These are phyloP conservation scores for Asteroscopus sphinx DNA, from an alignment of 2,888 invertebrate genomes.

Conservation along the genomic window DNA sequence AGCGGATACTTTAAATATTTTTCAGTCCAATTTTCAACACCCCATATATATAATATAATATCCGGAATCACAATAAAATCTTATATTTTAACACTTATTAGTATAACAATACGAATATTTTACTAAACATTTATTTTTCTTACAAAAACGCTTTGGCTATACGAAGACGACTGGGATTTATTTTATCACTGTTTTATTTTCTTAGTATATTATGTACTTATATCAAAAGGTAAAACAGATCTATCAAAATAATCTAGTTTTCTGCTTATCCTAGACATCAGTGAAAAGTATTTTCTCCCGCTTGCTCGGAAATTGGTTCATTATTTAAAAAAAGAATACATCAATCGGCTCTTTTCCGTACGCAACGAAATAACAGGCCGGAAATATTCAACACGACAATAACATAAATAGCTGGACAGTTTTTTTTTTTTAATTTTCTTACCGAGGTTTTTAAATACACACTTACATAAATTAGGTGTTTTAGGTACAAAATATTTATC, in stretches of 20 bases:
- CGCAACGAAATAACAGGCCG: too few species aligned
- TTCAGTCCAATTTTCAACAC: background rate
- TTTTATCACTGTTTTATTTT: background rate
- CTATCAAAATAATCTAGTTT: constrained; percentile 15
- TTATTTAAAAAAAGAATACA: too few species aligned
- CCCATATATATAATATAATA: background rate
- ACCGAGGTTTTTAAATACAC: too few species aligned
- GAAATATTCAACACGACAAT: too few species aligned
- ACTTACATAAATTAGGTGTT: too few species aligned
- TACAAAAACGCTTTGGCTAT: constrained; percentile 12
- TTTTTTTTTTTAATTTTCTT: too few species aligned
- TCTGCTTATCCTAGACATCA: constrained; percentile 13
- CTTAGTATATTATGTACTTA: constrained; percentile 16
- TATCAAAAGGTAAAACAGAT: constrained; percentile 28
- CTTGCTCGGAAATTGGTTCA: too few species aligned
- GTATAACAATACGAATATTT: background rate
- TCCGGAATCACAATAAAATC: constrained; percentile 1
- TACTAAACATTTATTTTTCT: constrained; percentile 15
- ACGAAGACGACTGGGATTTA: constrained; percentile 6
- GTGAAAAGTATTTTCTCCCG: constrained; percentile 7
- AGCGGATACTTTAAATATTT: background rate
- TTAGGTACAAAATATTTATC: too few species aligned
- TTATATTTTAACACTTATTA: constrained; percentile 10
- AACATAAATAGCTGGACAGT: too few species aligned
- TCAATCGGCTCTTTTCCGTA: too few species aligned